A percentile compares a stretch with the other conserved stretches of the same genome.
Evolutionary conservation across 2,888 invertebrate genomes (phyloP).

Genomic region (Incurvaria masculella): DNA sequence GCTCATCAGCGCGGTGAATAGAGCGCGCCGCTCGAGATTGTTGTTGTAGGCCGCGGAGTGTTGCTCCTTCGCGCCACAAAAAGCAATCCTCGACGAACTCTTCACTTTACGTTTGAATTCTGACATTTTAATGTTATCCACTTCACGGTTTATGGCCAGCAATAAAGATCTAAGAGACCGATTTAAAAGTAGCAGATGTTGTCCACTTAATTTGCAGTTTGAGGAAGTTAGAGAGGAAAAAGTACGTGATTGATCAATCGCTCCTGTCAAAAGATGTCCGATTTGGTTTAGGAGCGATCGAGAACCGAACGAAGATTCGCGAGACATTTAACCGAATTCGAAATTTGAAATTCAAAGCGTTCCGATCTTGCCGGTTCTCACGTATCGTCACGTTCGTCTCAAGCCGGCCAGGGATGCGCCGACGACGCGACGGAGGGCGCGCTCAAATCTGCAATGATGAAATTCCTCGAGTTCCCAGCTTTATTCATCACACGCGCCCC

Average conservation of each 20-base stretch:
- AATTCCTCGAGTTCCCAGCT: conserved; percentile 41
- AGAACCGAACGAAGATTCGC: conserved; percentile 10
- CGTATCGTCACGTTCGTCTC: conserved; percentile 23
- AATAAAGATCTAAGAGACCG: conserved; percentile 48
- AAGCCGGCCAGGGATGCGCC: conserved; percentile 20
- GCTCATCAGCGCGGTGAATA: conserved; percentile 44
- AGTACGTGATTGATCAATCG: too few relatives aligned
- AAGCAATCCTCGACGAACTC: conserved; percentile 49
- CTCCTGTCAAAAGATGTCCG: too few relatives aligned
- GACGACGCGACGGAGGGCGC: conserved; percentile 30
- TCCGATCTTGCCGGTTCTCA: neutral
- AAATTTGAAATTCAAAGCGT: neutral
- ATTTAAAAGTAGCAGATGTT: conserved; percentile 24
- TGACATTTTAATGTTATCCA: conserved; percentile 50
- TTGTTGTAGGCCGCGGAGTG: conserved; percentile 37
- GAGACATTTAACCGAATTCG: neutral
- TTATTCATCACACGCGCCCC: conserved; percentile 51
- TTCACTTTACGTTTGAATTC: conserved; percentile 44
- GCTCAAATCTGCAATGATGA: conserved; percentile 49
- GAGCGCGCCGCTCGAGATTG: conserved; percentile 40
- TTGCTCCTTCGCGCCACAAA: conserved; percentile 29
- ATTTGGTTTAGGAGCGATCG: too few relatives aligned
- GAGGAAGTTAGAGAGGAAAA: conserved; percentile 22
- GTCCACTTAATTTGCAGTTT: conserved; percentile 30
- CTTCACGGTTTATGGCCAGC: conserved; percentile 40